Evolutionary conservation across 2,113 vertebrate genomes (phyloP).

Genomic region (Ploceus nigricollis): DNA sequence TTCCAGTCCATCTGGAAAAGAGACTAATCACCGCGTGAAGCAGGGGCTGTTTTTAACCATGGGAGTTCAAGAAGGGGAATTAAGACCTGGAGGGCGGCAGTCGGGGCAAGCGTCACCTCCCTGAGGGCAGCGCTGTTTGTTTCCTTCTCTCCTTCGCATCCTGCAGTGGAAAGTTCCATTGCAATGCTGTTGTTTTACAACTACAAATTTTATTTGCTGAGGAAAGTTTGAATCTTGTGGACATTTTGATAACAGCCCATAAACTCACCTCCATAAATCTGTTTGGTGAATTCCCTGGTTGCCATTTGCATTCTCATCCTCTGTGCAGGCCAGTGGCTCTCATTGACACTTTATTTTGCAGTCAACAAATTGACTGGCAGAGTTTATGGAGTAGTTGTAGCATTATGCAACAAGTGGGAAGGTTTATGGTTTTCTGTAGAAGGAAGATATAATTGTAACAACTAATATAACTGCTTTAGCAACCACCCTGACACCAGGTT

Average conservation of each 20-base stretch:
- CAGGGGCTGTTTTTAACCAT: neutral
- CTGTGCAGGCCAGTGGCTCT: neutral
- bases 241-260: neutral
- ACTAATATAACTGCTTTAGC: slow-evolving; percentile 11
- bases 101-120: accelerated
- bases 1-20: neutral
- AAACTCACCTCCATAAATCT: slow-evolving; percentile 19
- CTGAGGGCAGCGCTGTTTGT: neutral
- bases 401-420: slow-evolving; percentile 25
- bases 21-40: neutral
- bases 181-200: neutral
- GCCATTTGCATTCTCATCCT: neutral
- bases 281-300: neutral
- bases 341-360: neutral
- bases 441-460: neutral
- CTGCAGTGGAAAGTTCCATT: slow-evolving; percentile 26
- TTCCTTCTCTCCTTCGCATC: neutral
- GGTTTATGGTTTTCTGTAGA: slow-evolving; percentile 14
- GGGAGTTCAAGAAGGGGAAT: neutral
- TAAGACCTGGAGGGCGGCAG: neutral
- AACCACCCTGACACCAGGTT: neutral
- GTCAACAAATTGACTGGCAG: neutral
- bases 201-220: slow-evolving; percentile 1
- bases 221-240: slow-evolving; percentile 30
- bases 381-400: slow-evolving; percentile 28